These are phyloP conservation scores for fruit fly (Drosophila melanogaster) DNA, from an alignment of 1,140 invertebrate species.

Conservation along the genomic window DNA sequence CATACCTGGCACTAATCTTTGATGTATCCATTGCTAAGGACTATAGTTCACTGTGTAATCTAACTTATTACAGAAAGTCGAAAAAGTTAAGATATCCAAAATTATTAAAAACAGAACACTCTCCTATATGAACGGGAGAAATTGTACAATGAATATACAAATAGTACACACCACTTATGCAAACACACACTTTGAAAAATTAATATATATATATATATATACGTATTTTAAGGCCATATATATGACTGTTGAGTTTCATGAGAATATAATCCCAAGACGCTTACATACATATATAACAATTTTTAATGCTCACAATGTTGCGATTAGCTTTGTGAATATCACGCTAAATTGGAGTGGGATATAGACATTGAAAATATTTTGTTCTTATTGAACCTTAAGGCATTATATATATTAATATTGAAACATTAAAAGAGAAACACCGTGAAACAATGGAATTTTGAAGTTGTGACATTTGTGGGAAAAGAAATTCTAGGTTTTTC, in stretches of 20 bases:
- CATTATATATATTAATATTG: background rate
- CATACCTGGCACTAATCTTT: background rate
- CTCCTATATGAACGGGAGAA: background rate
- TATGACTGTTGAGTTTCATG: background rate
- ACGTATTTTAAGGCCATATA: background rate
- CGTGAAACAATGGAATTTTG: background rate
- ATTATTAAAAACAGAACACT: background rate
- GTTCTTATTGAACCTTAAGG: background rate
- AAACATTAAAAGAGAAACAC: background rate
- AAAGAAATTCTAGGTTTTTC: too few species aligned
- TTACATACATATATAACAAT: background rate
- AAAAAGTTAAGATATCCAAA: too few species aligned
- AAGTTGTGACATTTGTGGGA: too few species aligned
- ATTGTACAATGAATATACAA: background rate
- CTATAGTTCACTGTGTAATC: background rate
- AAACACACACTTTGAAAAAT: background rate
- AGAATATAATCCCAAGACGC: background rate
- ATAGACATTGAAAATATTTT: background rate
- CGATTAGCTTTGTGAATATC: conserved; percentile 3
- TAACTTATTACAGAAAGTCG: background rate
- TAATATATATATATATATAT: background rate
- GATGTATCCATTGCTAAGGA: background rate
- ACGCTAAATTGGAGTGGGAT: conserved; percentile 1
- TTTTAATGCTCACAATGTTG: too few species aligned
- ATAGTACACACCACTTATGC: conserved; percentile 5